Base-by-base conservation (phyloP, 1,140 invertebrate genomes). In the Branchinecta lynchi region DNA sequence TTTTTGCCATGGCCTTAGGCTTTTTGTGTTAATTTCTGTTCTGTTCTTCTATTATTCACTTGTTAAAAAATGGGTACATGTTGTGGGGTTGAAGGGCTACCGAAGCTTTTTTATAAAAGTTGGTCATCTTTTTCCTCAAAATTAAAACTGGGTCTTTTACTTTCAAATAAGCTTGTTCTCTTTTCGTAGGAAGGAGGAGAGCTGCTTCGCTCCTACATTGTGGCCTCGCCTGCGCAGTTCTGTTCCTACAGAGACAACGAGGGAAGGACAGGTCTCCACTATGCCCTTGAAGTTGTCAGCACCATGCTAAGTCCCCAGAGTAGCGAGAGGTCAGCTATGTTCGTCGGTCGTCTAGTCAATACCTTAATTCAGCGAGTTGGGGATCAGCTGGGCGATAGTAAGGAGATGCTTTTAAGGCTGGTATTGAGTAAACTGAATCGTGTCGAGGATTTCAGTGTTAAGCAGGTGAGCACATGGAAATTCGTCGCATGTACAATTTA, bases 401-500 rank as follows among this genome's bases (percentile, higher is more conserved):
- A 60, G 6, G 51, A 60, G 51, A 60, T 60, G 17, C 51, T 60
- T 60, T 60, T 60, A 60, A 60, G 51, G 51, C 51, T 60, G 12
- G 51, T 60, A 20, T 60, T 60, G 51, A 60, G 17, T 60, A 60
- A 12, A 20, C 51, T 60, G 3, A 60, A 60, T 60, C 12, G 12
- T 3, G 12, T 20, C 12, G 17, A 60, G 51, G 17, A 60, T 60
- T 60, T 60, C 51, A 20, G 17, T 20, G 51, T 60, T 60, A 60
- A 60, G 17, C 51, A 60, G 51, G 51, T 60, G 17, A 60, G 12
- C 51, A 60, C 17, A 15, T 20, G 6, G 51, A 32, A 32, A 32
- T 32, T 32, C 32, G 32, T 32, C 32, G 32, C 32, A 32, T 5
- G 32, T 32, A 32, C 32, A 32, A 5, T 32, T 32, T 32, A 32